Evolutionary conservation across 2,113 vertebrate genomes (phyloP).

Genomic region (Sialia sialis): DNA sequence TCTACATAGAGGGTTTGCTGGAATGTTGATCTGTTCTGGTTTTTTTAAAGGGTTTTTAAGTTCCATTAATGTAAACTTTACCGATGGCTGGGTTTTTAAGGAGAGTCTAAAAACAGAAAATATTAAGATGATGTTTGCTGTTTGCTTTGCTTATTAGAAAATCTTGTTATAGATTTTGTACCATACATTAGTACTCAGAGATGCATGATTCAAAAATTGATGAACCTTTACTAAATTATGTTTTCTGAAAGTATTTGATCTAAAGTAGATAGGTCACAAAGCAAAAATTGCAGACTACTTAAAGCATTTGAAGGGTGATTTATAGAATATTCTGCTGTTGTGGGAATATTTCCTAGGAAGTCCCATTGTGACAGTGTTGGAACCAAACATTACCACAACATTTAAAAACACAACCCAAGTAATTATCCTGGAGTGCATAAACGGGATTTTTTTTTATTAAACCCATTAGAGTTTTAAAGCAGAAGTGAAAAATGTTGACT

Average conservation of each 20-base stretch:
- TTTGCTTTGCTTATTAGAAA: background rate
- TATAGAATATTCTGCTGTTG: background rate
- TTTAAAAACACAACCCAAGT: background rate
- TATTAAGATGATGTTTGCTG: background rate
- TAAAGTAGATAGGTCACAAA: background rate
- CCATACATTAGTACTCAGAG: background rate
- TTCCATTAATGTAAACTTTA: background rate
- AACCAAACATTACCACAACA: background rate
- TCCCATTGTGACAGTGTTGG: background rate
- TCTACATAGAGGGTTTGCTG: background rate
- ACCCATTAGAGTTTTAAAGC: background rate
- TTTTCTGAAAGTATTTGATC: background rate
- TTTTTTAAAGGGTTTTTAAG: background rate
- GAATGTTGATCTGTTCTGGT: background rate
- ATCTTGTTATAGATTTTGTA: background rate
- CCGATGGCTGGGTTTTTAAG: background rate
- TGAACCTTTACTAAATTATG: background rate
- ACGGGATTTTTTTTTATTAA: background rate
- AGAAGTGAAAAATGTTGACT: constrained; percentile 1
- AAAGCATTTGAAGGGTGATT: background rate
- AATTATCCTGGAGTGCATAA: background rate
- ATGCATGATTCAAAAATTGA: background rate
- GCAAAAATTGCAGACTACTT: background rate
- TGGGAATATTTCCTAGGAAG: background rate
- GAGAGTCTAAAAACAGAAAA: background rate